Evolutionary conservation across 1,140 invertebrate genomes (phyloP), one percentile per base, ranked within the genome.

Genomic region (Aethina tumida): DNA sequence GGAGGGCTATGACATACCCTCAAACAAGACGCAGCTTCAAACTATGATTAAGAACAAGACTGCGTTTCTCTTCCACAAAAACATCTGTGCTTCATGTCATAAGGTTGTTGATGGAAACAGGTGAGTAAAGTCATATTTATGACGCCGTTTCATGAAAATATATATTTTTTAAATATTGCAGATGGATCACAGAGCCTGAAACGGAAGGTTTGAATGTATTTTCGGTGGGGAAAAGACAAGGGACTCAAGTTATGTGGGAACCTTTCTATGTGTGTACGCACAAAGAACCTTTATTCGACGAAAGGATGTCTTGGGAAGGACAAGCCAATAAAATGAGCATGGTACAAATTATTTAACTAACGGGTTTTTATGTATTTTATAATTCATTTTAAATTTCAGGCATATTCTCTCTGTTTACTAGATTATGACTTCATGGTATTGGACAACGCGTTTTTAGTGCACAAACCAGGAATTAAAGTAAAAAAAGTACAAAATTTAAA

Each of bases 351-450:
- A n/a, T n/a, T n/a, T n/a, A n/a, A n/a, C 47, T 5, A 35, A 24
- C 7, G 22, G 22, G 7, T 7, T 24, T 24, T 24, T 24, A 24
- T n/a, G n/a, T n/a, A n/a, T n/a, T n/a, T n/a, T n/a, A n/a, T n/a
- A n/a, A n/a, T n/a, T n/a, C n/a, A n/a, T 17, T 16, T 13, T 12
- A 4, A 27, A 22, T 47, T 50, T 35, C 36, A 89, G 84, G 85
- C 83, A 39, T 90, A 89, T 61, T 71, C 79, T 20, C 69, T 90
- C 25, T 90, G 87, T 63, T 79, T 86, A 2, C 66, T 84, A 52
- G 79, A 90, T 59, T 91, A 90, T 55, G 82, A 90, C 49, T 89
- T 90, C 56, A 75, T 87, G 56, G 89, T 91, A 45, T 55, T 92
- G 47, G 84, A 91, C 62, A 90, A 90, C 59, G 85, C 83, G 5